Conservation (phyloP, 37 sponge, comb jelly and placozoan genomes). For the Cladorhizidae sp. region DNA sequence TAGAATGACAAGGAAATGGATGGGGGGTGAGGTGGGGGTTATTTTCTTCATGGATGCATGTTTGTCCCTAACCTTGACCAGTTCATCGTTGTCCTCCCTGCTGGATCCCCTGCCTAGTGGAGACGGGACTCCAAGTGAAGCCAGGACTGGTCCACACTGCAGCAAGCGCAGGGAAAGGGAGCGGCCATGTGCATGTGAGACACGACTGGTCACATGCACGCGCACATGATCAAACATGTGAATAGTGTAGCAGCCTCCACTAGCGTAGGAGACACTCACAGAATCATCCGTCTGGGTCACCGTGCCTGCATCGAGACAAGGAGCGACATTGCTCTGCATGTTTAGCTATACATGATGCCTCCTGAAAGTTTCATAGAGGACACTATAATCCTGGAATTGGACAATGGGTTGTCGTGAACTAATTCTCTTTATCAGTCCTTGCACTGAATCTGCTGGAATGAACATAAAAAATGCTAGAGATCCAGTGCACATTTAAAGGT, state of each 20-base stretch:
- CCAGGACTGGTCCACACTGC: slow-evolving; percentile 3
- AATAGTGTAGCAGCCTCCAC: slow-evolving; percentile 37
- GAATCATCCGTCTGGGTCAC: neutral
- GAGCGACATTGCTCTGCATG: neutral
- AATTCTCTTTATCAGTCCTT: too few relatives aligned
- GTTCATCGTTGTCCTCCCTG: neutral
- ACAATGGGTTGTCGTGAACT: neutral
- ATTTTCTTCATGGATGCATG: too few relatives aligned
- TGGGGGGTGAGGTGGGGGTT: too few relatives aligned
- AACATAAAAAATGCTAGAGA: too few relatives aligned
- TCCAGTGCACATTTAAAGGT: too few relatives aligned
- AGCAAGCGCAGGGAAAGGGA: slow-evolving; percentile 38
- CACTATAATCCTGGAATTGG: neutral
- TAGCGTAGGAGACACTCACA: slow-evolving; percentile 24
- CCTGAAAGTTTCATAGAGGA: too few relatives aligned
- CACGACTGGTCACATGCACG: slow-evolving; percentile 47
- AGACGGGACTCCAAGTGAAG: neutral
- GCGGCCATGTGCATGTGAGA: slow-evolving; percentile 46
- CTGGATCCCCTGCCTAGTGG: neutral
- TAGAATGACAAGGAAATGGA: too few relatives aligned
- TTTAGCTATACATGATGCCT: too few relatives aligned
- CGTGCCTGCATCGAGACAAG: slow-evolving; percentile 3
- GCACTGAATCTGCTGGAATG: too few relatives aligned
- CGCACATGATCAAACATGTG: slow-evolving; percentile 48
- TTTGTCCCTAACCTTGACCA: neutral